Evolutionary conservation across 2,797 vertebrate genomes (phyloP), one percentile per base, ranked within the genome.

Genomic region (Xenops minutus): DNA sequence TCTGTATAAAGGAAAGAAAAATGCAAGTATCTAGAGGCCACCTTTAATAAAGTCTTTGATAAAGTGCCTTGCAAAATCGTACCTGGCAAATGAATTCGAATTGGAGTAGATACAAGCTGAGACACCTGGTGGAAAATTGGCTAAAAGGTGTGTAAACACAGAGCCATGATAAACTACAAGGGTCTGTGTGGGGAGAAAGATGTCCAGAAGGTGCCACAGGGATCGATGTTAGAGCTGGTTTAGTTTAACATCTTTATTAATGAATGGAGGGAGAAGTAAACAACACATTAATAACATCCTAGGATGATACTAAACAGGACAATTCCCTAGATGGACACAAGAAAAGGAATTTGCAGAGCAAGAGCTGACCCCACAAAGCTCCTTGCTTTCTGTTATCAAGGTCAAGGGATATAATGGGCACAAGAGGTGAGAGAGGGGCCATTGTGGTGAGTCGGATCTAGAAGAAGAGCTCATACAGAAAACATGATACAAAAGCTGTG

Each of bases 191-290:
- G 41, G 30, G 73, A 85, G 11, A 41, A 73, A 83, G 32, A 63
- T 80, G 78, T 96, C 92, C 88, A 55, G 75, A 85, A 91, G 80
- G 62, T 92, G 84, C 88, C 85, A 76, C 20, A 26, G 92, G 84
- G 90, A 94, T 96, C 73, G 74, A 94, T 94, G 89, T 54, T 89
- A 55, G 74, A 88, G 74, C 68, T 90, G 76, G 92, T 83, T 88
- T 86, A 48, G 89, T 89, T 93, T 89, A 96, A 91, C 95, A 90
- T 95, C 92, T 96, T 96, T 96, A 97, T 97, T 96, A 95, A 97
- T 95, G 93, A 89, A 81, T 51, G 27, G 84, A 95, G 8, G 37
- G 77, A 78, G 91, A 95, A 74, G 86, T 93, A 96, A 96, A 95
- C 96, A 97, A 95, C 85, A 80, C 86, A 95, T 97, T 95, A 96